A percentile compares a stretch with the other conserved stretches of the same genome.
Conservation (phyloP, 2,113 vertebrate species). For the Scomber colias region DNA sequence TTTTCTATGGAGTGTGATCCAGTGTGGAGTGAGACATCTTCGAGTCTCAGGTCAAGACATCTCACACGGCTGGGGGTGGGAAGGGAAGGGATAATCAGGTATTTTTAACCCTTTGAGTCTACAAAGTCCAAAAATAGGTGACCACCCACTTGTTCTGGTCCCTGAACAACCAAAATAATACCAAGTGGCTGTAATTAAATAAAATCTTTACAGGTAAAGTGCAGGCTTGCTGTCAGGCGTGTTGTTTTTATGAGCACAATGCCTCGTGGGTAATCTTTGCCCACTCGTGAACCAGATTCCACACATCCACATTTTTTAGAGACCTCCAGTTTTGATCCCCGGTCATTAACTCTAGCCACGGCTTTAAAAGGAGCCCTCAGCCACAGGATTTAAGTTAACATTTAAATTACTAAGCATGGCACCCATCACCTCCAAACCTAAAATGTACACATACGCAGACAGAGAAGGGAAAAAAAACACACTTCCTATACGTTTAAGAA, state of each 20-base stretch:
- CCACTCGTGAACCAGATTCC: constrained; percentile 40
- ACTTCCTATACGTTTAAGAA: constrained; percentile 42
- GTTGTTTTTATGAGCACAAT: constrained; percentile 57
- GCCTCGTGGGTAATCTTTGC: constrained; percentile 4
- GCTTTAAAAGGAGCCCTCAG: constrained; percentile 65
- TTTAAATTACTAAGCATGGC: constrained; percentile 70
- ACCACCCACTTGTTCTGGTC: constrained; percentile 48
- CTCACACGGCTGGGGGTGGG: background rate
- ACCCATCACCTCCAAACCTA: constrained; percentile 27
- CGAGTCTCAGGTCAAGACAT: background rate
- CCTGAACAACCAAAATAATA: constrained; percentile 33
- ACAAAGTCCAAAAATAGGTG: constrained; percentile 49
- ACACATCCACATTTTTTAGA: constrained; percentile 43
- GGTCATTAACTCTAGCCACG: constrained; percentile 61
- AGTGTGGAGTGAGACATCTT: constrained; percentile 2
- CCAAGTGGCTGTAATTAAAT: constrained; percentile 20
- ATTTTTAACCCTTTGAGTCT: constrained; percentile 54
- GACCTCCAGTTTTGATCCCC: constrained; percentile 50
- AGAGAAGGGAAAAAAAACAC: constrained; percentile 27
- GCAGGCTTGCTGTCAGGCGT: constrained; percentile 5
- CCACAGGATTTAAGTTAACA: constrained; percentile 66
- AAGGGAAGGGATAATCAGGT: constrained; percentile 37
- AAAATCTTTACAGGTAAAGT: constrained; percentile 38
- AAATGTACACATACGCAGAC: constrained; percentile 49
- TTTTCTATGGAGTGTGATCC: background rate